Conservation (phyloP, 2,888 invertebrate species). For the Serripes groenlandicus region DNA sequence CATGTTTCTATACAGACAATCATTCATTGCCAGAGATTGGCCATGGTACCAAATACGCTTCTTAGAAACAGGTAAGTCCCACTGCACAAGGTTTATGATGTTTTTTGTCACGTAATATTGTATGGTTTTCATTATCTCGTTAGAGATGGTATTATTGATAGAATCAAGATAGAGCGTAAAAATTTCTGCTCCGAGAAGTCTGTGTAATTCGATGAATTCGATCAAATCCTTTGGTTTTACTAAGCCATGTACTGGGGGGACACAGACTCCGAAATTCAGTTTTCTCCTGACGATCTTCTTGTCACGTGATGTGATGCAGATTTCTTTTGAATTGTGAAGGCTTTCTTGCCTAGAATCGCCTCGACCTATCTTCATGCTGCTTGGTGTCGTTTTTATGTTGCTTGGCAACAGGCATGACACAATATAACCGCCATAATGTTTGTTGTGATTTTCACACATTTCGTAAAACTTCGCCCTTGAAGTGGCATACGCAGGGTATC, state of each 20-base stretch:
- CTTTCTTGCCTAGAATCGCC: neutral
- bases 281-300: slow-evolving; percentile 38
- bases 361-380: slow-evolving; percentile 9
- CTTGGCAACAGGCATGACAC: slow-evolving; percentile 74
- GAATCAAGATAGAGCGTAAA: slow-evolving; percentile 77
- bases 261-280: slow-evolving; percentile 77
- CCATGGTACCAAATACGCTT: slow-evolving; percentile 80
- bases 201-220: slow-evolving; percentile 79
- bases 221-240: slow-evolving; percentile 71
- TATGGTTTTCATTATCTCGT: slow-evolving; percentile 68
- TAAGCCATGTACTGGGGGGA: slow-evolving; percentile 80
- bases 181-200: slow-evolving; percentile 77
- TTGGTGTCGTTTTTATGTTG: slow-evolving; percentile 8
- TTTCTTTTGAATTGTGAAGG: slow-evolving; percentile 12
- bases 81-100: slow-evolving; percentile 71
- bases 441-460: slow-evolving; percentile 78
- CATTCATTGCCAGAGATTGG: slow-evolving; percentile 80
- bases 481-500: slow-evolving; percentile 12
- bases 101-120: slow-evolving; percentile 67
- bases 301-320: slow-evolving; percentile 40
- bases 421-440: slow-evolving; percentile 76
- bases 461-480: slow-evolving; percentile 41
- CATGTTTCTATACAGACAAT: slow-evolving; percentile 82
- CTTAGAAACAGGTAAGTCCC: slow-evolving; percentile 73
- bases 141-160: slow-evolving; percentile 42